These are phyloP conservation scores for Ardeotis arabs DNA, from an alignment of 2,113 vertebrate genomes.

Conservation along the genomic window DNA sequence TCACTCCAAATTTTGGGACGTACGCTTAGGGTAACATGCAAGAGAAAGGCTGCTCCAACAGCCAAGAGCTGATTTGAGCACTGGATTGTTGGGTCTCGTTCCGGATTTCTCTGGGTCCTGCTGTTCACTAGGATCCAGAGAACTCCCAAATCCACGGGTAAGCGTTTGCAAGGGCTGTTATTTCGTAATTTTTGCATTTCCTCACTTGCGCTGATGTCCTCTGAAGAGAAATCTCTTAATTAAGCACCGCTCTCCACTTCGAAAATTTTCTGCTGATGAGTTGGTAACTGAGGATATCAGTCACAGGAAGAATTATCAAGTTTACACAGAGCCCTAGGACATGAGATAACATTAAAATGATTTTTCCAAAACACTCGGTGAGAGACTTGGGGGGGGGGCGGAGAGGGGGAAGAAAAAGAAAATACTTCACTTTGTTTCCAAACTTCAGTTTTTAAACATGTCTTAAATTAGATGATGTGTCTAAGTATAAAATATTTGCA, in stretches of 20 bases:
- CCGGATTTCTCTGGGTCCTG: neutral
- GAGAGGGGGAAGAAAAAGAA: neutral
- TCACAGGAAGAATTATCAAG: neutral
- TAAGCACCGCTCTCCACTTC: neutral
- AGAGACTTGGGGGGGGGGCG: neutral
- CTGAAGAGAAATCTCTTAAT: neutral
- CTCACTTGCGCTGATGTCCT: neutral
- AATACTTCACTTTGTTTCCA: neutral
- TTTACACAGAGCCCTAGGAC: neutral
- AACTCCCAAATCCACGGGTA: neutral
- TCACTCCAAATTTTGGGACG: neutral
- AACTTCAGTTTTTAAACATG: neutral
- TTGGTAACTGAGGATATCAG: neutral
- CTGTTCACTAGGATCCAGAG: neutral
- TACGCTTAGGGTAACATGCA: too few relatives aligned
- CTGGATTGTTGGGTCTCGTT: neutral
- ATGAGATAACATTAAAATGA: neutral
- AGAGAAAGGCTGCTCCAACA: neutral
- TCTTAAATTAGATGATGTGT: neutral
- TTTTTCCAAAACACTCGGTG: neutral
- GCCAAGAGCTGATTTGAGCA: neutral
- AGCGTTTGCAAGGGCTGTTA: neutral
- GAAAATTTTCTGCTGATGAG: neutral
- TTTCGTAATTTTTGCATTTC: neutral
- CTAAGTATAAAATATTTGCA: neutral